These are phyloP conservation scores for Tonatia bakeri DNA, from an alignment of 2,113 vertebrate genomes.

Conservation along the genomic window DNA sequence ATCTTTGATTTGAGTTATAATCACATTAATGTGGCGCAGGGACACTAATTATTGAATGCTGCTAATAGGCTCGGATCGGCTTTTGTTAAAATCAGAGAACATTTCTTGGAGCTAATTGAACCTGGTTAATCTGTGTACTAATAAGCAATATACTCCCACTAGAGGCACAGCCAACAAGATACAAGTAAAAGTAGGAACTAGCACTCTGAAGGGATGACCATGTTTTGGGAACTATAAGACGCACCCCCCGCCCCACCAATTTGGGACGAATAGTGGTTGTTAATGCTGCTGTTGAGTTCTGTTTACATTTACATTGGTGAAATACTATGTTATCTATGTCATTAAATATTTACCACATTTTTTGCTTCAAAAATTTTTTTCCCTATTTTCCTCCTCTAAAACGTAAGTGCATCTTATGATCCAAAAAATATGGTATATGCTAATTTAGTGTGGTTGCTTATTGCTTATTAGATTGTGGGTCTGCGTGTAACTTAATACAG, in stretches of 20 bases:
- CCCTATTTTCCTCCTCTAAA: too few relatives aligned
- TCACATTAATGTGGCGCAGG: not conserved
- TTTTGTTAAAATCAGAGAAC: slow-evolving; percentile 6
- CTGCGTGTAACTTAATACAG: not conserved
- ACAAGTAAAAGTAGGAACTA: not conserved
- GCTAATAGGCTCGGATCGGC: not conserved
- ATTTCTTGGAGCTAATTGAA: not conserved
- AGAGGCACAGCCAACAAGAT: not conserved
- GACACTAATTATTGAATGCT: not conserved
- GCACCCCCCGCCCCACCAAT: too few relatives aligned
- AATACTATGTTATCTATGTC: too few relatives aligned
- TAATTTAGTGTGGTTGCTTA: not conserved
- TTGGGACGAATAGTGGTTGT: too few relatives aligned
- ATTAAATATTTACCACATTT: too few relatives aligned
- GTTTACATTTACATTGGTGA: too few relatives aligned
- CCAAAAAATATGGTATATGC: not conserved
- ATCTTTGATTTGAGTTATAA: slow-evolving; percentile 8
- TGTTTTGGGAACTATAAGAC: too few relatives aligned
- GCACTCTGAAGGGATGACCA: not conserved
- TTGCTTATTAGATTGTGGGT: not conserved
- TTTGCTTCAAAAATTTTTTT: too few relatives aligned
- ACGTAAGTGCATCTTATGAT: too few relatives aligned
- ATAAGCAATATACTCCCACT: not conserved
- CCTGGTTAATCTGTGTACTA: not conserved
- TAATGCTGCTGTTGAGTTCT: too few relatives aligned